Base-by-base conservation (phyloP, 2,113 vertebrate genomes). In the Genyomyrus donnyi region DNA sequence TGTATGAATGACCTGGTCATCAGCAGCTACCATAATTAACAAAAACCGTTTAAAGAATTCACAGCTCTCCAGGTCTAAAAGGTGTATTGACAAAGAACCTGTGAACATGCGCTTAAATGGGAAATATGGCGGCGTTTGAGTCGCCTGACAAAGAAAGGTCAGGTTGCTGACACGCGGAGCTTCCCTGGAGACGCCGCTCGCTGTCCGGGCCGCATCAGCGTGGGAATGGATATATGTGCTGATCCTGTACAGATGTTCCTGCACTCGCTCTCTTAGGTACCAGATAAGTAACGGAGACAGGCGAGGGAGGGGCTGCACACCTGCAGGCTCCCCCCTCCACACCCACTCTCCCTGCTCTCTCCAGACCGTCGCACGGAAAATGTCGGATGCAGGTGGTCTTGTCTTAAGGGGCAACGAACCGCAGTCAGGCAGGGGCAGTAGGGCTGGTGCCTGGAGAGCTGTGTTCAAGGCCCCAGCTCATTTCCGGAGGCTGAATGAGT, bases 231-330 rank as follows among this genome's bases (percentile, higher is more conserved):
- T 45, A 48, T 45, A 48, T 48, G 21, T 24, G 45, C 9, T n/a
- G 45, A 48, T 70, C 88, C 92, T 80, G 74, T 80, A 42, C 93
- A 92, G 89, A 92, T 90, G 89, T 85, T 88, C 88, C 90, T 90
- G 77, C 88, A 62, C 90, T 88, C 42, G 49, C 91, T 58, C 87
- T 85, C 50, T 70, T 84, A 83, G 46, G 56, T 58, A 53, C 42
- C 21, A 45, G 15, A 42, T 53, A 42, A 58, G 86, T 86, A 86
- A 86, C 46, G 5, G 58, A 45, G 49, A 58, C 17, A 84, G 13
- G 42, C 8, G 74, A 46, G 74, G 19, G 27, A 21, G n/a, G 48
- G 45, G 11, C 24, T 39, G 39, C 52, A 5, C 39, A 62, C 35
- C 19, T 87, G 48, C 15, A 7, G 2, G 35, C 6, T 2, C 87